A percentile compares a stretch with the other conserved stretches of the same genome.
These are phyloP conservation scores for Lepilemur ruficaudatus DNA, from an alignment of 2,797 vertebrate genomes.

Conservation along the genomic window DNA sequence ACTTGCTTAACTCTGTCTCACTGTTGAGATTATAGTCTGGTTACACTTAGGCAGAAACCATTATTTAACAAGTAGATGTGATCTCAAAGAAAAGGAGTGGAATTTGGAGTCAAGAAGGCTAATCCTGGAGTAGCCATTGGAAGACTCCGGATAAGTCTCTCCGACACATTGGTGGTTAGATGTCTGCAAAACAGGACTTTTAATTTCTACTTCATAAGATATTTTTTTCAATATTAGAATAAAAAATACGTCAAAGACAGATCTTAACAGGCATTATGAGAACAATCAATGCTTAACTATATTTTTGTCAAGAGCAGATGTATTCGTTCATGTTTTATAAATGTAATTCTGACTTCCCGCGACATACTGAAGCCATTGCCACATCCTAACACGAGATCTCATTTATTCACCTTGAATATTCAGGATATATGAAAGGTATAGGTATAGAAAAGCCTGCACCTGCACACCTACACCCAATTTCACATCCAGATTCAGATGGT, in stretches of 20 bases:
- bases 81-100: background rate
- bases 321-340: background rate
- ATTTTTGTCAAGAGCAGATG: background rate
- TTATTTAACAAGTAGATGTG: background rate
- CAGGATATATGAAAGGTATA: background rate
- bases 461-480: background rate
- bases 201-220: background rate
- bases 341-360: background rate
- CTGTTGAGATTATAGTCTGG: background rate
- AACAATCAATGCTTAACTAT: background rate
- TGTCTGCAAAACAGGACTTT: background rate
- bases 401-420: background rate
- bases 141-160: background rate
- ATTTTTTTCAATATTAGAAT: background rate
- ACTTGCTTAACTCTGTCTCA: background rate
- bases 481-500: background rate
- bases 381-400: background rate
- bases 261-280: background rate
- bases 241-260: conserved; percentile 12
- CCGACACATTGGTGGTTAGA: background rate
- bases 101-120: background rate
- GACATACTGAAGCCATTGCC: background rate
- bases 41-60: background rate
- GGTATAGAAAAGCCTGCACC: background rate
- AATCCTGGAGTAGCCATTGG: background rate